phyloP scores from a whole-genome alignment of 2,113 vertebrate genomes.

The Rhizomys pruinosus region DNA sequence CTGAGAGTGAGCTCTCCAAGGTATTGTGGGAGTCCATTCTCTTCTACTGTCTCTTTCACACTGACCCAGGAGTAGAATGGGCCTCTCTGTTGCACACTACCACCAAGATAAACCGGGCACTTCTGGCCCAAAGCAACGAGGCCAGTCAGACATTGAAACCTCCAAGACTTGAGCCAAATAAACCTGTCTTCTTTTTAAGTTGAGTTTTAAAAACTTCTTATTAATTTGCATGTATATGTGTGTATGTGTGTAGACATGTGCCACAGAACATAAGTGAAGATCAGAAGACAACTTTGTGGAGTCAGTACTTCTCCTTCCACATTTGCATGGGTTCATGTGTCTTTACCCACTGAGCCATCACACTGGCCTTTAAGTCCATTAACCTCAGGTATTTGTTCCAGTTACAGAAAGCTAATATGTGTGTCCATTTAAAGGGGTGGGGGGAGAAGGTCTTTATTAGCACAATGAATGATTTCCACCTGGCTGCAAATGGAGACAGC shows the following conservation, averaged over 20 bases:
- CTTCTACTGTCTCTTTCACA: background rate
- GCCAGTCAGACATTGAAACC: background rate
- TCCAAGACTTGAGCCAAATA: background rate
- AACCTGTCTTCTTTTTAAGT: background rate
- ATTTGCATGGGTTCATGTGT: background rate
- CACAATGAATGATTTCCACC: background rate
- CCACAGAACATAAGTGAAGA: background rate
- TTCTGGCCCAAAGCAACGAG: background rate
- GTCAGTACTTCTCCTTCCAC: no score
- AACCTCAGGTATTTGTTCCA: background rate
- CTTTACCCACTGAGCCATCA: background rate
- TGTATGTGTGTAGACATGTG: no score
- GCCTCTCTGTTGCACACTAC: background rate
- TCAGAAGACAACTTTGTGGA: background rate
- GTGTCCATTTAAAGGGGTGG: background rate
- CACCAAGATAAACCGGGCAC: background rate
- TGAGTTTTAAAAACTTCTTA: no score
- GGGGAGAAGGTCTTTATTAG: background rate
- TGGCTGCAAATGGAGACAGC: background rate
- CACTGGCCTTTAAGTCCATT: background rate
- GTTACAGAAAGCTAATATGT: background rate
- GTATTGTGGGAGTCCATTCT: background rate
- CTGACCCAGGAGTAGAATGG: background rate
- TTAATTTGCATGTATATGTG: no score
- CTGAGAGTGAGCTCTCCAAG: background rate